Evolutionary conservation across 2,797 vertebrate species (phyloP).

Genomic region (Urosaurus nigricauda): DNA sequence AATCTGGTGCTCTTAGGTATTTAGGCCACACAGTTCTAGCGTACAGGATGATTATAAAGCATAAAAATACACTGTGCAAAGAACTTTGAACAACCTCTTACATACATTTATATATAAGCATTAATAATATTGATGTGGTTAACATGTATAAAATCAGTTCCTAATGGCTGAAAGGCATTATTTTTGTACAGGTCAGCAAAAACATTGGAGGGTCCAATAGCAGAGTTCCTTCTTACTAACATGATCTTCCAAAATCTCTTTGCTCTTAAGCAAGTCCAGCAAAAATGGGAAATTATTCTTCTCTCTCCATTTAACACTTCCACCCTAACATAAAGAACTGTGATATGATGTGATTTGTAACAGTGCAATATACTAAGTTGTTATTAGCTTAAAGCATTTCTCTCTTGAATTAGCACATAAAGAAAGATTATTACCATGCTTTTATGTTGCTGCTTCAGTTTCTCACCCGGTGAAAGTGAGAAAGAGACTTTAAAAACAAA

Average conservation of each 20-base stretch:
- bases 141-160: background rate
- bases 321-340: background rate
- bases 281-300: background rate
- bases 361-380: background rate
- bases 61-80: background rate
- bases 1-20: too few relatives aligned
- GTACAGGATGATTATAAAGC: background rate
- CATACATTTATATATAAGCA: background rate
- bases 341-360: background rate
- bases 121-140: background rate
- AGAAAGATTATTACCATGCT: background rate
- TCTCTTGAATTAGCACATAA: constrained; percentile 12
- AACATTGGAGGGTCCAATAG: background rate
- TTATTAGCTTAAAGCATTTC: background rate
- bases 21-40: too few relatives aligned
- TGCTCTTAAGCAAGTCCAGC: background rate
- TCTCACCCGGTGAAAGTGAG: background rate
- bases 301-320: background rate
- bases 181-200: background rate
- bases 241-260: background rate
- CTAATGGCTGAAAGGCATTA: background rate
- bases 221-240: background rate
- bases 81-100: background rate
- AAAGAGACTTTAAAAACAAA: background rate
- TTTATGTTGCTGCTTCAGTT: background rate